phyloP scores from a whole-genome alignment of 2,113 vertebrate species.

The Origma solitaria region DNA sequence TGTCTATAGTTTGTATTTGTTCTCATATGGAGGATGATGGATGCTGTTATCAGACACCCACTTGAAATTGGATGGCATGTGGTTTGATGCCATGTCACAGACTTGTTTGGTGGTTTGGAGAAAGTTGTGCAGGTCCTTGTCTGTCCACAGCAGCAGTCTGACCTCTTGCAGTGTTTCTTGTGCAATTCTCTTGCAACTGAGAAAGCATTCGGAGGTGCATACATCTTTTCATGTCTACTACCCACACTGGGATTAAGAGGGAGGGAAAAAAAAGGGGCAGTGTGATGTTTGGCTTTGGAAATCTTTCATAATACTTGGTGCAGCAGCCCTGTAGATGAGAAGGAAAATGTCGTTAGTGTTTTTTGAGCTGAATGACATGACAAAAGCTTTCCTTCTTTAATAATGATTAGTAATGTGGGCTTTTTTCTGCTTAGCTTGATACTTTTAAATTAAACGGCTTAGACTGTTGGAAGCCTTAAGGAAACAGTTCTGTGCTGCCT shows the following conservation, averaged over 20 bases:
- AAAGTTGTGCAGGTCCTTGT: neutral
- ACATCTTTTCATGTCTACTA: neutral
- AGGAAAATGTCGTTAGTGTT: neutral
- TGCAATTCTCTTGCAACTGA: neutral
- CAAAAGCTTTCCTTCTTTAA: neutral
- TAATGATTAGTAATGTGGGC: neutral
- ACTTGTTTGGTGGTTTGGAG: neutral
- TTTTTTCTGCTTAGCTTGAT: neutral
- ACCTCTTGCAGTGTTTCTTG: neutral
- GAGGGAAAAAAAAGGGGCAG: too few relatives aligned
- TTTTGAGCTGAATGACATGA: neutral
- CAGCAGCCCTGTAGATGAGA: neutral
- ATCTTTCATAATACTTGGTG: neutral
- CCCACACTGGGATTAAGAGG: neutral
- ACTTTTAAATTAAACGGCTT: neutral
- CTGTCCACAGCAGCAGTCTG: accelerated
- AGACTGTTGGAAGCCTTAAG: neutral
- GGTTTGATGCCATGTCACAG: neutral
- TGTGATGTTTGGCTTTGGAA: neutral
- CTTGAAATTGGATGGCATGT: neutral
- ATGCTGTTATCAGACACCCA: neutral
- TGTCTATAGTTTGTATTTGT: neutral
- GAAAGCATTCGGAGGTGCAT: neutral
- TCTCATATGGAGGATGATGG: neutral
- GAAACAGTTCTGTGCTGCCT: neutral